Evolutionary conservation across 2,888 invertebrate species (phyloP).

Genomic region (Microplitis manilae): DNA sequence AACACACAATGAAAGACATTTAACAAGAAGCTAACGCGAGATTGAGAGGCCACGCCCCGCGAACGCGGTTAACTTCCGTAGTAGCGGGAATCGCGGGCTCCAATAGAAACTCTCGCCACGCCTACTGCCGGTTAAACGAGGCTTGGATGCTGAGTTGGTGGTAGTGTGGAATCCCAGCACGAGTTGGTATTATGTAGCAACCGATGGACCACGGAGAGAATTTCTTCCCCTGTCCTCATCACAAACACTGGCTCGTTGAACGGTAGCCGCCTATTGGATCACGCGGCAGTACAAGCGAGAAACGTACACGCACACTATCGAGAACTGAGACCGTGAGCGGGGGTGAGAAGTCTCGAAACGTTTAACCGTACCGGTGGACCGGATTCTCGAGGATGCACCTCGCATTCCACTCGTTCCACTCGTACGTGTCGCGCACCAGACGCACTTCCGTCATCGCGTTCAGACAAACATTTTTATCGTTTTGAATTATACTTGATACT

Average conservation of each 20-base stretch:
- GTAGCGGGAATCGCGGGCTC: constrained; percentile 42
- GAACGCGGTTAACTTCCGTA: constrained; percentile 40
- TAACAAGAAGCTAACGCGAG: constrained; percentile 73
- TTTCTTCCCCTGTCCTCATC: constrained; percentile 54
- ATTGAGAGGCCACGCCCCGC: constrained; percentile 70
- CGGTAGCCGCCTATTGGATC: constrained; percentile 23
- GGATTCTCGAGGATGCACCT: constrained; percentile 23
- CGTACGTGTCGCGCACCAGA: constrained; percentile 20
- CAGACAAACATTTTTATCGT: background rate
- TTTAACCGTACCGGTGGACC: background rate
- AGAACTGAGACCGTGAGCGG: constrained; percentile 9
- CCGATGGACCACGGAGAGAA: constrained; percentile 42
- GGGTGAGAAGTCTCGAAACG: constrained; percentile 18
- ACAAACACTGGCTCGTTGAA: constrained; percentile 11
- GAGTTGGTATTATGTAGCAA: constrained; percentile 6
- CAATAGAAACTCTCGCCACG: constrained; percentile 37
- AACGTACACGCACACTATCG: background rate
- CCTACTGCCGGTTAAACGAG: constrained; percentile 18
- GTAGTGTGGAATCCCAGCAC: constrained; percentile 14
- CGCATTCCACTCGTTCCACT: constrained; percentile 31
- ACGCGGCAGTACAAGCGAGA: constrained; percentile 16
- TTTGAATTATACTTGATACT: background rate
- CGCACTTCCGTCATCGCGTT: constrained; percentile 5
- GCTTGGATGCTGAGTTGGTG: background rate
- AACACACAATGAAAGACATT: constrained; percentile 73